Base-by-base conservation (phyloP, 2,888 invertebrate species). In the Ypsolopha scabrella region DNA sequence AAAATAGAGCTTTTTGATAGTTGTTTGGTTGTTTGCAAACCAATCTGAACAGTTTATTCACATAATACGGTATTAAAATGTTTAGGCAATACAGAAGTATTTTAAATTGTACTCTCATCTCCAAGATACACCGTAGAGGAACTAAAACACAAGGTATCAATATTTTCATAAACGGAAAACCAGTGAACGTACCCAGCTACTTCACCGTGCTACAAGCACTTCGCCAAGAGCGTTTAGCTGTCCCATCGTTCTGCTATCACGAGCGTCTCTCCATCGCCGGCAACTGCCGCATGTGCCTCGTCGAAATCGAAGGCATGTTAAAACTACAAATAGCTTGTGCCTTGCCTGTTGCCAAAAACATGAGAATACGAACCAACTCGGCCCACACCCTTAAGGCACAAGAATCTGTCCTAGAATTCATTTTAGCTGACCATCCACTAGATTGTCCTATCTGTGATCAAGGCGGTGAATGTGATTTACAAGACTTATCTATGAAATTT, bases 391-490 rank as follows among this genome's bases (percentile, higher is more conserved):
- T 87, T 38, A 70, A 89, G 70, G 90, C 90, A 0, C 88, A 90
- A 55, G 90, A 90, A 64, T 58, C 96, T 52, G 98, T 99, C 7
- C 95, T 99, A 94, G 99, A 99, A 79, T 99, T 99, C 72, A 80
- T 99, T 52, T 86, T 99, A 24, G 92, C 97, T 54, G 98, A 99
- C 68, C 99, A 99, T 83, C 99, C 99, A 0, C 83, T 99, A 43
- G 99, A 99, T 87, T 99, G 99, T 72, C 99, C 99, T 6, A 99
- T 99, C 77, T 99, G 99, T 80, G 99, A 99, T 80, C 99, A 99
- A 82, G 96, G 95, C 33, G 95, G 96, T 0, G 96, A 96, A 76
- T 96, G 96, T 64, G 96, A 96, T 79, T 87, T 95, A 37, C 97
- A 99, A 87, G 99, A 99, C 83, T 96, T 99, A 73, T 95, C 98